Conservation (phyloP, 2,888 invertebrate genomes). For the Steinernema carpocapsae region DNA sequence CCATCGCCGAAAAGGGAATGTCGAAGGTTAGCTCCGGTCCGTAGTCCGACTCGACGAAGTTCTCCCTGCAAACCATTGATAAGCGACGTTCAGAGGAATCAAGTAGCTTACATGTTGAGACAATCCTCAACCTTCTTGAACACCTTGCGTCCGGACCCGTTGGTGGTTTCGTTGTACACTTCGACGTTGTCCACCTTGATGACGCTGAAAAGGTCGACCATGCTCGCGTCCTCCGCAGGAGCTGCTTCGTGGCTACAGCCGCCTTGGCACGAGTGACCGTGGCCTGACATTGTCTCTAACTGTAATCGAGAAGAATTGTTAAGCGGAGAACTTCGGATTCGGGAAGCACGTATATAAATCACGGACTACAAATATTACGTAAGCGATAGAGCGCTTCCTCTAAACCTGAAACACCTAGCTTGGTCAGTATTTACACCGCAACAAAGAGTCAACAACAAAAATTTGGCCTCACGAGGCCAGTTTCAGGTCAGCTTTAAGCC, state of each 20-base stretch:
- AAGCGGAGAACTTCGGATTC: no score
- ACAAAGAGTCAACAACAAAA: no score
- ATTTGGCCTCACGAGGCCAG: not conserved
- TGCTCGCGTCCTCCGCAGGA: no score
- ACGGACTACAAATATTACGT: no score
- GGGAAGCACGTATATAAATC: no score
- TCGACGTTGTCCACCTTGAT: constrained; percentile 81
- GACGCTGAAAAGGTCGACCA: constrained; percentile 38
- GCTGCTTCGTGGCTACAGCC: no score
- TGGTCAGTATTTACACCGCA: no score
- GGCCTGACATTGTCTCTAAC: no score
- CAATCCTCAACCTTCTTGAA: constrained; percentile 75
- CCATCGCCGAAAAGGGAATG: constrained; percentile 93
- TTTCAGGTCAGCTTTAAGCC: constrained; percentile 3
- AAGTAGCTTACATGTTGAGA: constrained; percentile 46
- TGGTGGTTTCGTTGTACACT: constrained; percentile 86
- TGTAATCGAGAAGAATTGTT: no score
- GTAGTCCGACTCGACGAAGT: constrained; percentile 85
- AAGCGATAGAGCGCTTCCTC: no score
- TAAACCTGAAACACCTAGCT: no score
- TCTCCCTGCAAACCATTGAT: constrained; percentile 43
- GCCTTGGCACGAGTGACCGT: no score
- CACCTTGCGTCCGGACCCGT: constrained; percentile 85
- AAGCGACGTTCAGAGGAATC: not conserved
- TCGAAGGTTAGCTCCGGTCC: constrained; percentile 95